A percentile compares a stretch with the other conserved stretches of the same genome.
These are phyloP conservation scores for Ormia ochracea DNA, from an alignment of 2,888 invertebrate genomes.

Conservation along the genomic window DNA sequence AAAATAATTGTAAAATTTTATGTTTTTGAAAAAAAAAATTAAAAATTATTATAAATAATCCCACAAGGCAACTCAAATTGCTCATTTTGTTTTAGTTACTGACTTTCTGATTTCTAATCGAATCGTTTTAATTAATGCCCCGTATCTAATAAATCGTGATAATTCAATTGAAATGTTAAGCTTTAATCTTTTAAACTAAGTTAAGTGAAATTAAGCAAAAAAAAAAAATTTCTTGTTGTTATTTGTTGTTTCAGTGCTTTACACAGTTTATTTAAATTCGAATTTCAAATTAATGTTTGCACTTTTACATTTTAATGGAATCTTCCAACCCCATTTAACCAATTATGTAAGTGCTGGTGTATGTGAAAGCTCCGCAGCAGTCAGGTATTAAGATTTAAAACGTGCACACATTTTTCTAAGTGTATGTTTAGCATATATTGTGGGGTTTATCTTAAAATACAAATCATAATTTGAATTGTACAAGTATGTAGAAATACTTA, in stretches of 20 bases:
- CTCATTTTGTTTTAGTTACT: no score
- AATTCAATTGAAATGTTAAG: not conserved
- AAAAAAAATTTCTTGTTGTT: not conserved
- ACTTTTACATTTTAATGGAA: not conserved
- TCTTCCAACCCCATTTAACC: not conserved
- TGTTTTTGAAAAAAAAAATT: no score
- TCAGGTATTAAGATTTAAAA: not conserved
- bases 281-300: not conserved
- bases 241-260: not conserved
- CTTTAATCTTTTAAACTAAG: not conserved
- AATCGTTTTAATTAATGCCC: no score
- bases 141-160: no score
- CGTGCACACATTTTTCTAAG: not conserved
- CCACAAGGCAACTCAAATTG: no score
- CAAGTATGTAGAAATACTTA: conserved; percentile 31
- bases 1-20: no score
- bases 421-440: not conserved
- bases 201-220: not conserved
- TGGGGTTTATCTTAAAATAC: conserved; percentile 34
- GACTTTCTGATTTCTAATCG: no score
- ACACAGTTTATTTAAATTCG: not conserved
- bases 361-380: not conserved
- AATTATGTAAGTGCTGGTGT: no score
- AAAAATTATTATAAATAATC: no score
- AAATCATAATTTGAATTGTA: conserved; percentile 38